Base-by-base conservation (phyloP, 2,888 invertebrate genomes). In the Erannis defoliaria region DNA sequence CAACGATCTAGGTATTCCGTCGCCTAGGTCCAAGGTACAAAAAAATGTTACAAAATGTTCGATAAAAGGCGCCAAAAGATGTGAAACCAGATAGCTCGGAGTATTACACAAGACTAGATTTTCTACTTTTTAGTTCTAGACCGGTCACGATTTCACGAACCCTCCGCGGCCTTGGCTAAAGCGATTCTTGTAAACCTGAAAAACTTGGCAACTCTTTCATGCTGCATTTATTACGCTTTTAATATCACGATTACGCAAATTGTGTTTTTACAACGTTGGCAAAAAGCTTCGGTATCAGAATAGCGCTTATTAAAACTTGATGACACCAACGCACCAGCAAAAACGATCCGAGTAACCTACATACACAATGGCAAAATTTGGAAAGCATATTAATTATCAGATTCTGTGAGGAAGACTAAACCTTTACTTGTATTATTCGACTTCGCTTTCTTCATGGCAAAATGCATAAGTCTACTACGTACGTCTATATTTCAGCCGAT, bases 21-120 rank as follows among this genome's bases (percentile, higher is more conserved):
- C 61, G 71, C 58, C 67, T 64, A 67, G 53, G 58, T 62, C 67
- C 40, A 40, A 63, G 21, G 48, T 62, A 60, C 46, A 70, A 64
- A 67, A n/a, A 71, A 71, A 66, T 43, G 51, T 73, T 75, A 68
- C 69, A 60, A 68, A 72, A 76, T 65, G 62, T 54, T 53, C 62
- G 68, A 69, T 74, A 71, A 75, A 75, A 73, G 55, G 62, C 71
- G 73, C 67, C 72, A 67, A 75, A 75, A 76, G 74, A 75, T 75
- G 68, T 76, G 75, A 78, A 80, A 80, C 73, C 70, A 68, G 68
- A 70, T 78, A 73, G 64, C 60, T 74, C 68, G 67, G 55, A 71
- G 70, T 68, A 72, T 85, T 85, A 76, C 78, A 72, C 77, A 83
- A 86, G 71, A 75, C 62, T 70, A 77, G 73, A 73, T 76, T 86